Base-by-base conservation (phyloP, 2,797 vertebrate species). In the Sandelia bainsii region DNA sequence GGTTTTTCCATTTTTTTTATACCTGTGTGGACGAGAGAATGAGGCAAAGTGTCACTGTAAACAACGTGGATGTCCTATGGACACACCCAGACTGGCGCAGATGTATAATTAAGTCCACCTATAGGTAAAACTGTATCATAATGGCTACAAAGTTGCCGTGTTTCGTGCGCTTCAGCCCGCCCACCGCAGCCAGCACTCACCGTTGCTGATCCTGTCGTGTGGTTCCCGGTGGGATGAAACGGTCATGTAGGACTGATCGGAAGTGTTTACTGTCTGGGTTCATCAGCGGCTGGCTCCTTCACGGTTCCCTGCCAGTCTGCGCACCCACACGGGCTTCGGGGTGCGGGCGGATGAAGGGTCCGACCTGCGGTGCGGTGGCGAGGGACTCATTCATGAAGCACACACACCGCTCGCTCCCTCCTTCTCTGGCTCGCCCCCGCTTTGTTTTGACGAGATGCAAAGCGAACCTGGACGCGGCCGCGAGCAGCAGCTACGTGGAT, bases 361-460 rank as follows among this genome's bases (percentile, higher is more conserved):
- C 64, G 81, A 79, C 79, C 82, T 84, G 74, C 60, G 82, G 75
- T 60, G 80, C 61, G 40, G 63, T 56, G 65, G 65, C 59, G 73
- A 69, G 59, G 85, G 79, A 84, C 79, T 91, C 91, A 93, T 89
- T 91, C 90, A 89, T 87, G 91, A 79, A 68, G 90, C 88, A 81
- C 59, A 87, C 87, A 70, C 72, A 40, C 39, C 51, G 90, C 91
- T 83, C 91, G 40, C 79, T 66, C 46, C 3, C 75, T 80, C 85
- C 50, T 71, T 63, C 79, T 62, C 54, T 16, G 54, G 91, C 91
- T 83, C 91, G 91, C 84, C 84, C 87, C 90, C 88, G 89, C 91
- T 90, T 92, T 93, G 93, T 93, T 93, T 93, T 93, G 93, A 93
- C 88, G 84, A 92, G 89, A 90, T 87, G 86, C 89, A 83, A 87